These are phyloP conservation scores for Ameiurus melas DNA, from an alignment of 2,113 vertebrate species.

Conservation along the genomic window DNA sequence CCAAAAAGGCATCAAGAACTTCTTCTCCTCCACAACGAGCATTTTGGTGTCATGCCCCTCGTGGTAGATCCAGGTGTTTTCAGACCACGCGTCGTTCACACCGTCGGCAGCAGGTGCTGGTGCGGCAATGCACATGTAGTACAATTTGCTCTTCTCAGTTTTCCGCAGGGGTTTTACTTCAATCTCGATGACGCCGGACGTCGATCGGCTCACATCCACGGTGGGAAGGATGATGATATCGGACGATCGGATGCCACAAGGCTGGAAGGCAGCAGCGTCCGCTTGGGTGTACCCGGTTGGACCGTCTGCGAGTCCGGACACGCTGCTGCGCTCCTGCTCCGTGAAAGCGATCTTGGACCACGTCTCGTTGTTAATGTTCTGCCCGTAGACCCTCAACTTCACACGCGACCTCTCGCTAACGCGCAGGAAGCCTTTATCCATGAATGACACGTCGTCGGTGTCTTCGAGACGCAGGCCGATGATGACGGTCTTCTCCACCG, in stretches of 20 bases:
- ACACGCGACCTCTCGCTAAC: constrained; percentile 55
- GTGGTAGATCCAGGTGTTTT: constrained; percentile 53
- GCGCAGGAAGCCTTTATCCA: constrained; percentile 51
- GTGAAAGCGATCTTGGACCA: constrained; percentile 59
- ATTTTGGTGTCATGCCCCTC: constrained; percentile 55
- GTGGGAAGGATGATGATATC: constrained; percentile 52
- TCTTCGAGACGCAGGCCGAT: constrained; percentile 56
- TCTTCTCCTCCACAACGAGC: constrained; percentile 57
- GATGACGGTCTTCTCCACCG: constrained; percentile 53
- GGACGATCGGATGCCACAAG: constrained; percentile 53
- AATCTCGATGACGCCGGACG: constrained; percentile 51
- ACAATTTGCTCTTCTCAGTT: constrained; percentile 54
- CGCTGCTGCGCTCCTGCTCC: constrained; percentile 45
- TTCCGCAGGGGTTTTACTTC: constrained; percentile 56
- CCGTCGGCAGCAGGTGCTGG: constrained; percentile 17
- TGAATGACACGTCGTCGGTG: constrained; percentile 53
- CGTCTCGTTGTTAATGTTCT: constrained; percentile 59
- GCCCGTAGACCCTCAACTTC: constrained; percentile 55
- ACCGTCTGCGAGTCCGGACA: constrained; percentile 18
- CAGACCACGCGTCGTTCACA: constrained; percentile 42
- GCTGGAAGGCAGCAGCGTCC: constrained; percentile 32
- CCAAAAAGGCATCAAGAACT: constrained; percentile 57
- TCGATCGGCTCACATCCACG: constrained; percentile 47
- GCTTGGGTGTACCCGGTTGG: constrained; percentile 8
- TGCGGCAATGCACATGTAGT: constrained; percentile 52